These are phyloP conservation scores for Drosophila fuyamai DNA, from an alignment of 1,140 invertebrate species.

Conservation along the genomic window DNA sequence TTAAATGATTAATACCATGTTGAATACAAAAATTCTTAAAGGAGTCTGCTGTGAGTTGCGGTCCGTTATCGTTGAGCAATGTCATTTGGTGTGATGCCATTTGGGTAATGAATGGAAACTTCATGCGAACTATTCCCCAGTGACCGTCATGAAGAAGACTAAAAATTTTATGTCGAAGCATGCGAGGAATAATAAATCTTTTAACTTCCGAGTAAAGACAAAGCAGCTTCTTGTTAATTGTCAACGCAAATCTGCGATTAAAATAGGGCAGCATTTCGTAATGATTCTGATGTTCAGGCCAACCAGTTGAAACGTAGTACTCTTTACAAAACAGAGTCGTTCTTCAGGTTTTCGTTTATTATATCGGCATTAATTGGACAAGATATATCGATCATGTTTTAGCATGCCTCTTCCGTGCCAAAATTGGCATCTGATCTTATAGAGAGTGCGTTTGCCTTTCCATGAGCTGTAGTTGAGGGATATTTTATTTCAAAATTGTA, in stretches of 20 bases:
- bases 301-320: conserved; percentile 13
- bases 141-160: conserved; percentile 77
- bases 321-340: not conserved
- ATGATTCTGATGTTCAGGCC: not conserved
- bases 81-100: no score
- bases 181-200: conserved; percentile 64
- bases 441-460: no score
- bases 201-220: conserved; percentile 10
- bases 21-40: no score
- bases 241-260: conserved; percentile 9
- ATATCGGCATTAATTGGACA: conserved; percentile 28
- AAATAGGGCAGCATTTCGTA: conserved; percentile 16
- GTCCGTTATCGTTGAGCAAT: no score
- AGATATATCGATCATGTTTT: conserved; percentile 13
- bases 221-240: conserved; percentile 9
- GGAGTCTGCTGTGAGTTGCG: no score
- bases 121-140: no score
- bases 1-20: no score
- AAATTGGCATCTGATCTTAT: no score
- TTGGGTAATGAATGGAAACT: no score
- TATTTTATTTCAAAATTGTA: no score
- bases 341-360: not conserved
- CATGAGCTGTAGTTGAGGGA: no score
- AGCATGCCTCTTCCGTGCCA: no score
- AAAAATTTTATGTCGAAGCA: conserved; percentile 54